phyloP scores from a whole-genome alignment of 2,888 invertebrate species.

The Agrilus cyanescens region DNA sequence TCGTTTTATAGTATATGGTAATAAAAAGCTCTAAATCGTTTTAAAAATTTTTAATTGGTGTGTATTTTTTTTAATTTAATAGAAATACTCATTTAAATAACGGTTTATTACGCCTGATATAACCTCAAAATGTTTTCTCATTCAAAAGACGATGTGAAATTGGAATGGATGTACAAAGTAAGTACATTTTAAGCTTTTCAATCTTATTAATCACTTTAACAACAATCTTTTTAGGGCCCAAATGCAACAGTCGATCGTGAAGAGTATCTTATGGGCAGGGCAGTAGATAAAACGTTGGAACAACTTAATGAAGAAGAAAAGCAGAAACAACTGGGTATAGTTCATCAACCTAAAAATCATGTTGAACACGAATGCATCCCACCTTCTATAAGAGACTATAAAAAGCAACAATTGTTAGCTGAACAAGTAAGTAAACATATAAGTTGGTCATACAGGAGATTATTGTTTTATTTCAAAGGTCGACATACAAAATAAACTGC shows the following conservation, averaged over 20 bases:
- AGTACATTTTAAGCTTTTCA: slow-evolving; percentile 10
- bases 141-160: slow-evolving; percentile 44
- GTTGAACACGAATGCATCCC: slow-evolving; percentile 67
- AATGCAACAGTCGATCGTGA: slow-evolving; percentile 61
- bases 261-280: slow-evolving; percentile 76
- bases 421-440: slow-evolving; percentile 24
- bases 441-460: not conserved
- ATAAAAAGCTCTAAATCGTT: too few species aligned
- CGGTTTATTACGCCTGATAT: too few species aligned
- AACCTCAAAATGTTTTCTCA: slow-evolving; percentile 19
- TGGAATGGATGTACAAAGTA: slow-evolving; percentile 86
- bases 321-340: slow-evolving; percentile 24
- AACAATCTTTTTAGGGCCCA: slow-evolving; percentile 35
- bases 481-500: slow-evolving; percentile 75
- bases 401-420: slow-evolving; percentile 20
- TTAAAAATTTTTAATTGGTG: too few species aligned
- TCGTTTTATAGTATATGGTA: too few species aligned
- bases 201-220: not conserved
- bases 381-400: slow-evolving; percentile 49
- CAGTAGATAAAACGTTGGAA: slow-evolving; percentile 71
- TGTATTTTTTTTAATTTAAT: too few species aligned
- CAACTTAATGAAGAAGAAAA: slow-evolving; percentile 48
- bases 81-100: too few species aligned
- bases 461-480: slow-evolving; percentile 46
- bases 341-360: slow-evolving; percentile 47